Conservation (phyloP, 2,113 vertebrate genomes). For the Ophthalmolycus amberensis region DNA sequence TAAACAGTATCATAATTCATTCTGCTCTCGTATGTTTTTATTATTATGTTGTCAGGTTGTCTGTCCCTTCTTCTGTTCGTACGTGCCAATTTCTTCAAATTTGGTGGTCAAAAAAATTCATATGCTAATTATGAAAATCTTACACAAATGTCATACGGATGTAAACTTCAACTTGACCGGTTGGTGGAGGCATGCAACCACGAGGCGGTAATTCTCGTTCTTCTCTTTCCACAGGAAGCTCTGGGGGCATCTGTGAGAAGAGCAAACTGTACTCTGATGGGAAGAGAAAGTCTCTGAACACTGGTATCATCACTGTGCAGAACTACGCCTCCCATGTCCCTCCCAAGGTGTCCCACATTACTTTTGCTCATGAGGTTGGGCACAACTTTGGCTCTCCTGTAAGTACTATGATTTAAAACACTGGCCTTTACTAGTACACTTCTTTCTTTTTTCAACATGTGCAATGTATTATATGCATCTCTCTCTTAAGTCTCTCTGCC, state of each 20-base stretch:
- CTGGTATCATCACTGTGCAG: slow-evolving; percentile 98
- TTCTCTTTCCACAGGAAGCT: slow-evolving; percentile 86
- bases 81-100: too few relatives aligned
- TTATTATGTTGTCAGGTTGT: too few relatives aligned
- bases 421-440: neutral
- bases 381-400: slow-evolving; percentile 99
- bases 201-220: neutral
- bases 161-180: neutral
- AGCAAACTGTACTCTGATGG: slow-evolving; percentile 94
- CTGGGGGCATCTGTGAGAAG: slow-evolving; percentile 97
- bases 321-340: slow-evolving; percentile 98
- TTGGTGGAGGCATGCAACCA: neutral
- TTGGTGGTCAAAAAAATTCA: too few relatives aligned
- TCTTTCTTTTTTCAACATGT: neutral
- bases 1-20: too few relatives aligned
- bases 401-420: slow-evolving; percentile 76
- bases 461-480: neutral
- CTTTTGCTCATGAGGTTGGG: slow-evolving; percentile 97
- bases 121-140: neutral
- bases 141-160: neutral
- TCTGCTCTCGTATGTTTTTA: too few relatives aligned
- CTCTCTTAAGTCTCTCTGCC: neutral
- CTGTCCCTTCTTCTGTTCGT: too few relatives aligned
- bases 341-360: slow-evolving; percentile 98
- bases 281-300: slow-evolving; percentile 97